Evolutionary conservation across 2,113 vertebrate species (phyloP), one percentile per base, ranked within the genome.

Genomic region (Siniperca knerii): DNA sequence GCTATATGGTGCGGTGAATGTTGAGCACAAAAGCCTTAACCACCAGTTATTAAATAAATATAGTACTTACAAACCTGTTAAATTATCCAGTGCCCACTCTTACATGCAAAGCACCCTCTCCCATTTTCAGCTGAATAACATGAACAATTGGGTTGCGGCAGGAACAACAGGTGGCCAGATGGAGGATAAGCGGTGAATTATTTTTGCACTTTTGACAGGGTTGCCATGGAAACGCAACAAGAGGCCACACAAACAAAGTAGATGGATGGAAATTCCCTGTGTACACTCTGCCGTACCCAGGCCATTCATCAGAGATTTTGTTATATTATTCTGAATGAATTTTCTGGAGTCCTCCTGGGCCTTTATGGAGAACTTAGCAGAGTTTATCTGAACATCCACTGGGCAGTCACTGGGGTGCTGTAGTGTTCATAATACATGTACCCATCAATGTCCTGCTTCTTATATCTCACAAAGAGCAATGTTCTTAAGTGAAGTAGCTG

Each of bases 151-250:
- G 76, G 79, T 57, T 74, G 88, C 37, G 29, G 86, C 68, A 15
- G 70, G 6, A 85, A 61, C 87, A 93, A 90, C 93, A 90, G 88
- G 91, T 89, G 88, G 85, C 66, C 61, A 78, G n/a, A 77, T n/a
- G 6, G 87, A 90, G 85, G 84, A 50, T 61, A 55, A 85, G 70
- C 13, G 61, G 75, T 74, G 87, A 87, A 87, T 91, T 77, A 65
- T 80, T 67, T 79, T 82, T 89, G 60, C n/a, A 57, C 67, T 58
- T 67, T 81, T 71, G 77, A 80, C 70, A 66, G 71, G 15, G 90
- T 95, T 89, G 74, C 88, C 60, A 72, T 77, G 79, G 87, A 72
- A 91, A 95, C 84, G 5, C 48, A 25, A 68, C 33, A 25, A 90
- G 58, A 64, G 84, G 77, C 87, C 67, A 70, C 62, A 78, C 75